Conservation (phyloP, 2,888 invertebrate species). For the Trilocha varians region DNA sequence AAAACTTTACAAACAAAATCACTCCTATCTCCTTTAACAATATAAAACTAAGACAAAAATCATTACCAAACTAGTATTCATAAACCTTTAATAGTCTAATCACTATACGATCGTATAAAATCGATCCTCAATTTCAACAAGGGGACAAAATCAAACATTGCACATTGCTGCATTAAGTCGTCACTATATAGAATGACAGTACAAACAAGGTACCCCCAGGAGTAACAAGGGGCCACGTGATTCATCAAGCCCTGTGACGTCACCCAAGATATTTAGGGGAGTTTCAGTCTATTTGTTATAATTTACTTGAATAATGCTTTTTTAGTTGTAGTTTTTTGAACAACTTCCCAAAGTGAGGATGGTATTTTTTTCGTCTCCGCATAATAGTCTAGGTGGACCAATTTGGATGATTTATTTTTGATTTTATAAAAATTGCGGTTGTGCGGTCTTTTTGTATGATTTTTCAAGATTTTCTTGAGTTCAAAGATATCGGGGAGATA, state of each 20-base stretch:
- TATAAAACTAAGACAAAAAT: too few species aligned
- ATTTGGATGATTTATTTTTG: too few species aligned
- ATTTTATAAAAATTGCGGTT: too few species aligned
- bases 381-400: too few species aligned
- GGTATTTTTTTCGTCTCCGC: too few species aligned
- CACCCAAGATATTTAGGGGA: background rate
- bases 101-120: background rate
- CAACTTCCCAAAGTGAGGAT: too few species aligned
- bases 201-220: slow-evolving; percentile 25
- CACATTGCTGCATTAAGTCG: slow-evolving; percentile 20
- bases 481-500: too few species aligned
- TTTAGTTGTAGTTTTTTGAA: too few species aligned
- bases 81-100: background rate
- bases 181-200: slow-evolving; percentile 22
- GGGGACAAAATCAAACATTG: background rate
- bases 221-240: slow-evolving; percentile 26
- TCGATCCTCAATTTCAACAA: background rate
- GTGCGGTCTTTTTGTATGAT: too few species aligned
- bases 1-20: too few species aligned
- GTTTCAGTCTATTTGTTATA: background rate
- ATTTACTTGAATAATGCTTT: background rate
- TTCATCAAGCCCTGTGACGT: slow-evolving; percentile 31
- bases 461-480: too few species aligned
- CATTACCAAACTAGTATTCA: background rate
- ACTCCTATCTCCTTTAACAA: too few species aligned